Conservation (phyloP, 2,797 vertebrate species). For the Myiotriccus ornatus region DNA sequence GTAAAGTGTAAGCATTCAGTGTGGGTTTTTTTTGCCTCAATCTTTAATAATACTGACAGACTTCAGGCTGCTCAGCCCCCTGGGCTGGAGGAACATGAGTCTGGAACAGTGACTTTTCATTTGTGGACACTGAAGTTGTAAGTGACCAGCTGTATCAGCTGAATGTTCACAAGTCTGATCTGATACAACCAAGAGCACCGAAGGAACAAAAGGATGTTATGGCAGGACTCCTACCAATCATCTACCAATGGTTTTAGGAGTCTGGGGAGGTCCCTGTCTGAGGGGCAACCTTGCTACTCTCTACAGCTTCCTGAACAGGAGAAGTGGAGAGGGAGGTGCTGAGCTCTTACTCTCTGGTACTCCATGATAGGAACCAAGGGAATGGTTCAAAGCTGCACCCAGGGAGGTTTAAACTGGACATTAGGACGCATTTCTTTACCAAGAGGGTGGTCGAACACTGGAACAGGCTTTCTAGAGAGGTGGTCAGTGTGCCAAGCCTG, state of each 20-base stretch:
- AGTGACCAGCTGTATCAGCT: not conserved
- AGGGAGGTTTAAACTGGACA: not conserved
- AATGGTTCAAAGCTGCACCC: not conserved
- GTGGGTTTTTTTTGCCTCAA: not conserved
- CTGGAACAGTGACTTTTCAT: not conserved
- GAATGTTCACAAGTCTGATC: not conserved
- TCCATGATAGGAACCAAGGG: not conserved
- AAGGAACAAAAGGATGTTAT: not conserved
- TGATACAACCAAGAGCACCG: not conserved
- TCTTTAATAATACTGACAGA: not conserved
- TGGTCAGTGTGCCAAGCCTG: not conserved
- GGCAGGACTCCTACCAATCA: not conserved
- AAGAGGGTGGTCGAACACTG: not conserved
- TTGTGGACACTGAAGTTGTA: not conserved
- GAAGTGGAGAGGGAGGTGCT: not conserved
- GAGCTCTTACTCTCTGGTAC: not conserved
- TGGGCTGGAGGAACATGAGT: not conserved
- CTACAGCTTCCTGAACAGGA: not conserved
- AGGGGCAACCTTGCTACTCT: not conserved
- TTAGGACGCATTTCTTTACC: not conserved
- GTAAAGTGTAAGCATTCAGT: not conserved
- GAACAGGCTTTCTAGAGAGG: not conserved
- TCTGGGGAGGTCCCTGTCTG: not conserved
- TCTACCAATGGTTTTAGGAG: not conserved
- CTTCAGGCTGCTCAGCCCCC: not conserved